These are phyloP conservation scores for Xestia ashworthii DNA, from an alignment of 2,888 invertebrate genomes.

Conservation along the genomic window DNA sequence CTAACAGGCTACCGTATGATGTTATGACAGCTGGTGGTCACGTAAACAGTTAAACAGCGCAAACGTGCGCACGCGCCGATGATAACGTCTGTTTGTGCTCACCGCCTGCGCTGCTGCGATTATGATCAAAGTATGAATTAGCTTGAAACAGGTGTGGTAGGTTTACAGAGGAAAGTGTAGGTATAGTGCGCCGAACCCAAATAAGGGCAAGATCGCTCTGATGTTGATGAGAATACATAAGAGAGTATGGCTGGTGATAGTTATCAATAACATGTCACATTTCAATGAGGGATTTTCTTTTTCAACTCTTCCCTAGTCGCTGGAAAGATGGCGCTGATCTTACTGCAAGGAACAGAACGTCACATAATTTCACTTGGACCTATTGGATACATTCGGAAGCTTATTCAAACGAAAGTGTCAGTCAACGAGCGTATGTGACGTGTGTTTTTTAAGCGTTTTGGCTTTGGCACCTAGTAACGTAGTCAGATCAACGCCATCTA, in stretches of 20 bases:
- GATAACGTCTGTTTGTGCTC: conserved; percentile 81
- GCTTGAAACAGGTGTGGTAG: conserved; percentile 47
- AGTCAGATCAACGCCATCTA: no score
- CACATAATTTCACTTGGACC: no score
- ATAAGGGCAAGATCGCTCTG: background rate
- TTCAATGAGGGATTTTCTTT: background rate
- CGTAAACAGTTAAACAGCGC: conserved; percentile 81
- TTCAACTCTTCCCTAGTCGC: no score
- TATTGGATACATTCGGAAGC: no score
- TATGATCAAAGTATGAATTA: conserved; percentile 44
- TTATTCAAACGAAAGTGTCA: no score
- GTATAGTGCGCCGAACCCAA: background rate
- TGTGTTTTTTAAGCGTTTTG: no score
- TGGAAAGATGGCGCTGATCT: no score
- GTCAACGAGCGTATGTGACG: no score
- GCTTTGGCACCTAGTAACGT: no score
- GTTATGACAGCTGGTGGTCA: conserved; percentile 85
- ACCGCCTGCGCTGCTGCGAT: conserved; percentile 67
- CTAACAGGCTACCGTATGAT: conserved; percentile 68
- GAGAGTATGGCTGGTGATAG: background rate
- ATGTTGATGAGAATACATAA: background rate
- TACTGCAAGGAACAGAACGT: no score
- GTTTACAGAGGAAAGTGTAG: background rate
- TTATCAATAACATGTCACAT: background rate
- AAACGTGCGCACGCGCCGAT: conserved; percentile 78